These are phyloP conservation scores for Drepanosiphum platanoidis DNA, from an alignment of 2,888 invertebrate species.

Conservation along the genomic window DNA sequence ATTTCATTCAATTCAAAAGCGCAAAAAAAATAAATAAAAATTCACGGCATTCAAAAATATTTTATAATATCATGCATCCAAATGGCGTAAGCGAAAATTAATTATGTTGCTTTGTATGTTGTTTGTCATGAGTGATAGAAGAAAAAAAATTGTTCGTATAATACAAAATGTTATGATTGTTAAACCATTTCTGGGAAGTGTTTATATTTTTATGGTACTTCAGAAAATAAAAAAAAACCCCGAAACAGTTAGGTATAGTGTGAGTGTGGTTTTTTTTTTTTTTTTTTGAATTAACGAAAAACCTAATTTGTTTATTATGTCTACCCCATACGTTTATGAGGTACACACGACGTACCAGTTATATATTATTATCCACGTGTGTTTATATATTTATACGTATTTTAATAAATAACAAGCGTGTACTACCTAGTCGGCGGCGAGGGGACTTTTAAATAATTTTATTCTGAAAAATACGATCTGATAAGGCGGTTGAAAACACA, in stretches of 20 bases:
- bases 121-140: not conserved
- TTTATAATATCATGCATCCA: constrained; percentile 6
- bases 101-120: not conserved
- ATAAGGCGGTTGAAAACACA: not conserved
- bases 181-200: not conserved
- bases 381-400: not conserved
- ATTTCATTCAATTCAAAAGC: constrained; percentile 16
- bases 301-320: not conserved
- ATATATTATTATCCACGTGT: not conserved
- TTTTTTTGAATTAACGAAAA: not conserved
- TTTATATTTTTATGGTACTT: not conserved
- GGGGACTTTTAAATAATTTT: constrained; percentile 12
- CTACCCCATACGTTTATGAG: too few relatives aligned
- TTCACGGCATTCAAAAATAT: constrained; percentile 17
- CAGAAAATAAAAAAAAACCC: not conserved
- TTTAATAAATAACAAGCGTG: not conserved
- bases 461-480: constrained; percentile 26
- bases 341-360: too few relatives aligned
- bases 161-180: not conserved
- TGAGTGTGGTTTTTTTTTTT: not conserved
- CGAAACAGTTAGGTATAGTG: not conserved
- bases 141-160: not conserved
- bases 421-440: not conserved
- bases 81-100: constrained; percentile 41
- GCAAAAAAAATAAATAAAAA: not conserved